Evolutionary conservation across 2,888 invertebrate species (phyloP), one percentile per base, ranked within the genome.

Genomic region (Gisinianus flammeolus): DNA sequence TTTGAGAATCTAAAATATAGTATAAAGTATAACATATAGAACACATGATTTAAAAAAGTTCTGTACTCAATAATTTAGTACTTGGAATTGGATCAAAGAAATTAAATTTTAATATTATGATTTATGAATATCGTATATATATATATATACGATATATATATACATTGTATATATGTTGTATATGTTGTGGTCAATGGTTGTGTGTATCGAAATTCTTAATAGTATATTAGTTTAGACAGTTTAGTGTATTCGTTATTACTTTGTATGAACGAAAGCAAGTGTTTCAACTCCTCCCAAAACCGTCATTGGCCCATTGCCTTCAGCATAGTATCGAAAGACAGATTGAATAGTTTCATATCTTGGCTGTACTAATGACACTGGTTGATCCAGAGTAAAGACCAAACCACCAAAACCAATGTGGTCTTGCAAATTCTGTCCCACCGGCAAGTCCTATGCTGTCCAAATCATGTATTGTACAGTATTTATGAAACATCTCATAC

Each of bases 201-300:
- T n/a, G n/a, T n/a, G n/a, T n/a, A n/a, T n/a, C n/a, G n/a, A n/a
- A n/a, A n/a, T n/a, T n/a, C n/a, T n/a, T n/a, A n/a, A n/a, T n/a
- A n/a, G n/a, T n/a, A n/a, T n/a, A n/a, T n/a, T n/a, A n/a, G n/a
- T n/a, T n/a, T n/a, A n/a, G 56, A 22, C 56, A 4, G 4, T 56
- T 56, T 16, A 56, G 16, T 56, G n/a, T n/a, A n/a, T n/a, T n/a
- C n/a, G n/a, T n/a, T n/a, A n/a, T n/a, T 92, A 95, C 86, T 94
- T 94, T 0, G 95, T 95, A 82, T 94, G 94, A 22, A 96, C 93
- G 86, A 94, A 96, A 0, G 92, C 96, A n/a, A 95, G 87, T 0
- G 93, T 94, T 88, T 96, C 96, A 0, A 96, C 95, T 0, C 95
- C 95, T 0, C 96, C 96, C 86, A 95, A 89, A 1, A 95, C 93